A percentile compares a stretch with the other conserved stretches of the same genome.
Conservation (phyloP, 2,888 invertebrate genomes). For the Drymonia ruficornis region DNA sequence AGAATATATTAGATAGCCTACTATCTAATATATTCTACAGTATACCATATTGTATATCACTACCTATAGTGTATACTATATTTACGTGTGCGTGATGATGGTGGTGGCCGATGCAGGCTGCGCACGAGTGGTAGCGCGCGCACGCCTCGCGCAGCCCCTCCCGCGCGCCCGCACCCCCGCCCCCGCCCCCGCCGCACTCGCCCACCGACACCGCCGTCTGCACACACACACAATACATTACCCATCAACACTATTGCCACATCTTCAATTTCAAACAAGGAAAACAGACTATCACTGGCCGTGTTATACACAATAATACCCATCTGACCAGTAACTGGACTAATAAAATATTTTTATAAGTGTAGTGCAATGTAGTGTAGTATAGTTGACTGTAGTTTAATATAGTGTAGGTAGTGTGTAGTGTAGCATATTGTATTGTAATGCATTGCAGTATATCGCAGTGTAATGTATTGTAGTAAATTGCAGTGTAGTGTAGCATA, state of each 20-base stretch:
- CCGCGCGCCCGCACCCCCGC: constrained; percentile 52
- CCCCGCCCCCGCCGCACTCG: constrained; percentile 67
- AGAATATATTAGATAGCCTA: too few relatives aligned
- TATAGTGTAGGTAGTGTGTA: background rate
- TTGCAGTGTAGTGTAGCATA: background rate
- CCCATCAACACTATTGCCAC: background rate
- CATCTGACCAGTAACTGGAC: too few relatives aligned
- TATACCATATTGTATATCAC: too few relatives aligned
- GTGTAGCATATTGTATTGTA: background rate
- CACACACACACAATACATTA: background rate
- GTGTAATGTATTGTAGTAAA: background rate
- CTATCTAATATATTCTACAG: too few relatives aligned
- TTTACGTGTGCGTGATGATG: constrained; percentile 73
- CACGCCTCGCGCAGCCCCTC: constrained; percentile 87
- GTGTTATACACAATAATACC: too few relatives aligned
- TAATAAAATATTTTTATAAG: too few relatives aligned
- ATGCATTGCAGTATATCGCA: background rate
- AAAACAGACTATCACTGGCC: too few relatives aligned
- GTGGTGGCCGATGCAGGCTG: constrained; percentile 89
- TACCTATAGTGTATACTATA: too few relatives aligned
- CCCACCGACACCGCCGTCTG: constrained; percentile 71
- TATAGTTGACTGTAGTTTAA: background rate
- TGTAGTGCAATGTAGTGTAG: background rate
- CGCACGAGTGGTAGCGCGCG: constrained; percentile 93
- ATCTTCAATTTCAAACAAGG: too few relatives aligned